Percentiles rank a stretch among this genome's conserved stretches.
Conservation (phyloP, 2,113 vertebrate species). For the Coryphaenoides rupestris region DNA sequence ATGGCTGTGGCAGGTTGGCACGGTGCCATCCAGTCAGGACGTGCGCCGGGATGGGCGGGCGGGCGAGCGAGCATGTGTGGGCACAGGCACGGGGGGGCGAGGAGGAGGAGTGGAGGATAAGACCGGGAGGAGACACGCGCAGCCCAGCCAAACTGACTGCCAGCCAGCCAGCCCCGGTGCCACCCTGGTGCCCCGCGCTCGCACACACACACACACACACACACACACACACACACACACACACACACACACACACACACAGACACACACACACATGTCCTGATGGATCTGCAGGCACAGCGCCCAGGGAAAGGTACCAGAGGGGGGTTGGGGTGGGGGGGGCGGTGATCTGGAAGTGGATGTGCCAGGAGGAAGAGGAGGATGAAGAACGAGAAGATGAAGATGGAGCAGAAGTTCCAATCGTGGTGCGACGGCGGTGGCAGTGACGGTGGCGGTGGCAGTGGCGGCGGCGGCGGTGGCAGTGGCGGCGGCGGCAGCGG, state of each 20-base stretch:
- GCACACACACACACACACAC: too few relatives aligned
- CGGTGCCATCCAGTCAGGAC: constrained; percentile 75
- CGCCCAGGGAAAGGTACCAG: constrained; percentile 15
- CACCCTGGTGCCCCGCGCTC: constrained; percentile 61
- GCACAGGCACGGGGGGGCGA: constrained; percentile 66
- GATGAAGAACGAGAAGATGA: constrained; percentile 20
- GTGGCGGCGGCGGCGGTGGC: too few relatives aligned
- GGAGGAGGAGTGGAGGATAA: constrained; percentile 62
- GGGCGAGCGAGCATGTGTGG: too few relatives aligned
- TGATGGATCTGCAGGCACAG: not conserved
- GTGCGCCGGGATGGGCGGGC: constrained; percentile 71
- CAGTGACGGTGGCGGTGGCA: too few relatives aligned
- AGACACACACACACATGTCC: too few relatives aligned
- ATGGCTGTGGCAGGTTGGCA: constrained; percentile 74
- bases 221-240: too few relatives aligned
- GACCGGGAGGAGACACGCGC: constrained; percentile 63
- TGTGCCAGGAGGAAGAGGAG: constrained; percentile 15
- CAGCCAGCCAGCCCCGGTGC: constrained; percentile 56
- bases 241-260: too few relatives aligned
- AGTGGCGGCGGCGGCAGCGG: too few relatives aligned
- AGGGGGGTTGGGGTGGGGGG: not conserved
- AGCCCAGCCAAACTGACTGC: constrained; percentile 60
- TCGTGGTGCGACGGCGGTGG: too few relatives aligned
- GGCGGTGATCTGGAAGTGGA: constrained; percentile 28
- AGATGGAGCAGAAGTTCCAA: not conserved